Evolutionary conservation across 2,888 invertebrate species (phyloP).

Genomic region (Notodromas monacha): DNA sequence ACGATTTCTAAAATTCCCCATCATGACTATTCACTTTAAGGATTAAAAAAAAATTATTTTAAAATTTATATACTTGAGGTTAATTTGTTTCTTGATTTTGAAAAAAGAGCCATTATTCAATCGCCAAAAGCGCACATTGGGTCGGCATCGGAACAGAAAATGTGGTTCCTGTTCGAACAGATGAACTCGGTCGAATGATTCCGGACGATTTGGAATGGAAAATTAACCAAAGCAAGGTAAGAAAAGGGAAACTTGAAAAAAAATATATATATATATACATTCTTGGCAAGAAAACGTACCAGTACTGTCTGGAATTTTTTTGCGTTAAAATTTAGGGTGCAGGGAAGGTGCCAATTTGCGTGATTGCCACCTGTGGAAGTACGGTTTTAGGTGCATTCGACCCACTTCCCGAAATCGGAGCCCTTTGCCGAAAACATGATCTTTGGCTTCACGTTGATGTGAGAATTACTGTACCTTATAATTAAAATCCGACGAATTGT

Average conservation of each 20-base stretch:
- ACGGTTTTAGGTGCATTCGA: slow-evolving; percentile 71
- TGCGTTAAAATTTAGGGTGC: too few relatives aligned
- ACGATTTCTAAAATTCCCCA: too few relatives aligned
- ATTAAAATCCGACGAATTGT: too few relatives aligned
- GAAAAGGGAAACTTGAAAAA: slow-evolving; percentile 31
- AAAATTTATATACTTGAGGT: neutral
- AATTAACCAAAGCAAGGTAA: slow-evolving; percentile 25
- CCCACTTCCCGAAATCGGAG: slow-evolving; percentile 35
- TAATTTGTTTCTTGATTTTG: slow-evolving; percentile 1
- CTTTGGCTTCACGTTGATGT: slow-evolving; percentile 70
- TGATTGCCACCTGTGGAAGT: slow-evolving; percentile 42
- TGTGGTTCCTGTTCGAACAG: slow-evolving; percentile 37
- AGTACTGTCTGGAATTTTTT: too few relatives aligned
- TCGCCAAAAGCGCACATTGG: slow-evolving; percentile 43
- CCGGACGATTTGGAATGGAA: slow-evolving; percentile 27
- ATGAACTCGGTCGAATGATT: slow-evolving; percentile 33
- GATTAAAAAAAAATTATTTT: too few relatives aligned
- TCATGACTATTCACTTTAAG: too few relatives aligned
- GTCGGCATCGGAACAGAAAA: slow-evolving; percentile 59
- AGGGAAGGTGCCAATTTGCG: slow-evolving; percentile 25
- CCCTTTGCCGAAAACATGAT: slow-evolving; percentile 35
- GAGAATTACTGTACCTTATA: too few relatives aligned
- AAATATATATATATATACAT: too few relatives aligned
- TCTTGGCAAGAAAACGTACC: too few relatives aligned
- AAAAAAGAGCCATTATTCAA: slow-evolving; percentile 34